Conservation (phyloP, 1,140 invertebrate genomes). For the Sycobia sp. region DNA sequence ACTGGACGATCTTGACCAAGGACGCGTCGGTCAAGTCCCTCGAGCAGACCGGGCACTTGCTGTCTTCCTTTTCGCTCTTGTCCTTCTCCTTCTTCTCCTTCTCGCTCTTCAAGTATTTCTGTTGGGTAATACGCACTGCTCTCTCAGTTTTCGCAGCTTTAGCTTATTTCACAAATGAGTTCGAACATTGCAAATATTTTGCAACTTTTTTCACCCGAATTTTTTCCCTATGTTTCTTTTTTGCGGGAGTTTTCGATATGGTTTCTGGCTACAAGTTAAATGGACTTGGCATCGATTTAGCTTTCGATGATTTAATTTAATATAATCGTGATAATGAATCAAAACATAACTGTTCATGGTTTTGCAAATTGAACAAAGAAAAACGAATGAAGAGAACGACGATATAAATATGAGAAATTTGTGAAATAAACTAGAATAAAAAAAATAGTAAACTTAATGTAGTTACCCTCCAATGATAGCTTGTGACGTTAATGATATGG, state of each 20-base stretch:
- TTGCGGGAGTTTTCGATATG: too few species aligned
- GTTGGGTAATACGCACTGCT: constrained; percentile 48
- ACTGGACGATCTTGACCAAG: constrained; percentile 54
- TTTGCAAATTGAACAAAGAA: too few species aligned
- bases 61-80: constrained; percentile 43
- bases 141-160: constrained; percentile 45
- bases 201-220: background rate
- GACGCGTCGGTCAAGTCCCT: constrained; percentile 44
- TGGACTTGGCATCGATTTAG: too few species aligned
- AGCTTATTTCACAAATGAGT: constrained; percentile 48
- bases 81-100: constrained; percentile 43
- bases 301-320: too few species aligned
- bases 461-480: background rate
- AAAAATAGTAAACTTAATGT: constrained; percentile 2
- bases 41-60: constrained; percentile 51
- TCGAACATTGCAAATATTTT: background rate
- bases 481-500: too few species aligned
- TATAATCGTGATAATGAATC: too few species aligned
- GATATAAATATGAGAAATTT: too few species aligned
- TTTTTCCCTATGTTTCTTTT: background rate
- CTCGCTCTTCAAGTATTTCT: constrained; percentile 55
- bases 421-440: constrained; percentile 44
- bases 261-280: too few species aligned
- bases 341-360: too few species aligned
- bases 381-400: too few species aligned